Evolutionary conservation across 2,113 vertebrate genomes (phyloP), one percentile per base, ranked within the genome.

Genomic region (Mohoua ochrocephala): DNA sequence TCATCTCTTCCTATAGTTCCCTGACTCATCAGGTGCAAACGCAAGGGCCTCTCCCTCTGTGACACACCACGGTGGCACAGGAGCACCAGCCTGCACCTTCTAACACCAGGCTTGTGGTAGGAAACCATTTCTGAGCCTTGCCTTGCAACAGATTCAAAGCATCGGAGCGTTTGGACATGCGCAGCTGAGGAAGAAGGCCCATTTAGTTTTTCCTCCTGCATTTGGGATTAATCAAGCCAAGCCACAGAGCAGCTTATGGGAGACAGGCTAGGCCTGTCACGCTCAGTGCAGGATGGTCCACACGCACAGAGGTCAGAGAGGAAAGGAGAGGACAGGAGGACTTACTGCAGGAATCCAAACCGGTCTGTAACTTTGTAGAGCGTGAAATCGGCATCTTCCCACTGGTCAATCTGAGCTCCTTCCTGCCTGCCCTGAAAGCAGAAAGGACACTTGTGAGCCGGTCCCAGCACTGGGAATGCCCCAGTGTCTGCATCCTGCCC

Each of bases 301-400:
- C 27, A 56, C 2, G 27, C 31, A 37, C 0, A 2, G 0, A 15
- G 24, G 44, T 33, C 18, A 50, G 31, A 28, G 9, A 41, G 27
- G 33, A 53, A 44, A 79, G 33, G 35, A 61, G 20, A 68, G 8
- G 22, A 26, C 45, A 39, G 53, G 93, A 49, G 13, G 41, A 98
- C 98, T 99, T 98, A 99, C 98, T 99, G 99, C 94, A 98, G 96
- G 97, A 99, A 99, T 91, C 99, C 99, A 68, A 99, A 99, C 45
- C 98, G 98, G 96, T 99, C 98, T 15, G 98, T 98, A 95, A 99
- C 98, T 97, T 99, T 99, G 91, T 98, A 99, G 68, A 99, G 97
- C 1, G 92, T 97, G 95, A 98, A 99, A 95, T 99, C 96, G 0
- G 98, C 98, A 97, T 99, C 99, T 96, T 99, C 99, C 99, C 98